phyloP scores from a whole-genome alignment of 53 echinoderm and acorn worm genomes.

The Echinometra lucunter region DNA sequence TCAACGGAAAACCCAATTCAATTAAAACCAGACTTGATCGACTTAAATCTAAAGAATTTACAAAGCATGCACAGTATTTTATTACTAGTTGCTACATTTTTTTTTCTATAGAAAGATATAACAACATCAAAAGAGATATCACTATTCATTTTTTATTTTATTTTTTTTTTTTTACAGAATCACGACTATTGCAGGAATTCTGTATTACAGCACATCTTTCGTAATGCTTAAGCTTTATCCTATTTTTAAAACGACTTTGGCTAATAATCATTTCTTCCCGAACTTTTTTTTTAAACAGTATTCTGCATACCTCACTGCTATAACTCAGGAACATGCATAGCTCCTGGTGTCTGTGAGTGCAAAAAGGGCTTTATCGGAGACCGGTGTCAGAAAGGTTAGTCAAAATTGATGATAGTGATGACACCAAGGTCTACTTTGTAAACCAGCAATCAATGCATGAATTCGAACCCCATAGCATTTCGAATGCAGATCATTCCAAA shows the following conservation, averaged over 20 bases:
- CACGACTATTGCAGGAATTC: too few relatives aligned
- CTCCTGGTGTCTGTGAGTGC: conserved; percentile 55
- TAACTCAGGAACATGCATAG: conserved; percentile 56
- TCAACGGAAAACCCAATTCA: background rate
- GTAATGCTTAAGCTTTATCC: background rate
- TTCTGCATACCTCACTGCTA: conserved; percentile 66
- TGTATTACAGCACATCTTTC: background rate
- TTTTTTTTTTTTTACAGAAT: background rate
- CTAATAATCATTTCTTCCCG: background rate
- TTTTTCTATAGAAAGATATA: too few relatives aligned
- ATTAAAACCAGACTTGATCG: too few relatives aligned
- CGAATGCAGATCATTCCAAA: too few relatives aligned
- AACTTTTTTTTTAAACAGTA: conserved; percentile 16
- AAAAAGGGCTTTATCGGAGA: conserved; percentile 47
- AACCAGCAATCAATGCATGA: too few relatives aligned
- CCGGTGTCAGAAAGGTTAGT: conserved; percentile 63
- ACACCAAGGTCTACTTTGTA: too few relatives aligned
- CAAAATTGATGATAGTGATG: background rate
- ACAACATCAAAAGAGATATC: too few relatives aligned
- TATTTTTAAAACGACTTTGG: background rate
- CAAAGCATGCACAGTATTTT: too few relatives aligned
- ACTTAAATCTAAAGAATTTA: too few relatives aligned
- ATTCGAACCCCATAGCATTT: too few relatives aligned
- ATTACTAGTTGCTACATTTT: too few relatives aligned
- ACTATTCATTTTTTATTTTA: too few relatives aligned